phyloP scores from a whole-genome alignment of 92 coral and sea anemone species.

The Epizoanthus scotinus region DNA sequence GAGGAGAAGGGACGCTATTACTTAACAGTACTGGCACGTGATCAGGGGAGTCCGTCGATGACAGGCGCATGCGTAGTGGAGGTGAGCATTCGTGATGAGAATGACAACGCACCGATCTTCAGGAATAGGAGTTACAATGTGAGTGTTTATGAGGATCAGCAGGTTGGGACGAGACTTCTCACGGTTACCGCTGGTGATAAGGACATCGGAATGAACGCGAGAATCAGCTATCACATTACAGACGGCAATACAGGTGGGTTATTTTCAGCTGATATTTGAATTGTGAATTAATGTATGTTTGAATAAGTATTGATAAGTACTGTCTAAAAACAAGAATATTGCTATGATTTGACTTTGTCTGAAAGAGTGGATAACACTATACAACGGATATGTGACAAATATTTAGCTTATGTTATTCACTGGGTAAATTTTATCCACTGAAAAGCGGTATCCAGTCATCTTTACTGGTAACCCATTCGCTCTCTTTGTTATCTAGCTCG shows the following conservation, averaged over 20 bases:
- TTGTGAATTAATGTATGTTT: neutral
- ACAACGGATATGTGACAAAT: no score
- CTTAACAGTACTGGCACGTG: slow-evolving; percentile 75
- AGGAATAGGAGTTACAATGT: slow-evolving; percentile 59
- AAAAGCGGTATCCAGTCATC: no score
- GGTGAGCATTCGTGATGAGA: slow-evolving; percentile 74
- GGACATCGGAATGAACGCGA: slow-evolving; percentile 83
- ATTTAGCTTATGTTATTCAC: no score
- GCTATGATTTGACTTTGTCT: no score
- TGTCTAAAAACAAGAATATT: no score
- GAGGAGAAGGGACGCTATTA: slow-evolving; percentile 63
- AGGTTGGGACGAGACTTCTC: slow-evolving; percentile 53
- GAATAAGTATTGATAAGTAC: no score
- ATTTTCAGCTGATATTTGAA: neutral
- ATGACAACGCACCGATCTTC: slow-evolving; percentile 84
- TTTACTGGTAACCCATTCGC: no score
- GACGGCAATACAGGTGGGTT: slow-evolving; percentile 69
- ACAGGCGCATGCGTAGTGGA: slow-evolving; percentile 54
- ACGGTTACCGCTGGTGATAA: slow-evolving; percentile 77
- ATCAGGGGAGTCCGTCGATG: slow-evolving; percentile 61
- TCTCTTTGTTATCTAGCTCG: no score
- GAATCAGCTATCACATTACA: slow-evolving; percentile 76
- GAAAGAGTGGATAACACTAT: no score
- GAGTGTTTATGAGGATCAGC: slow-evolving; percentile 66
- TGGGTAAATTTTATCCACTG: no score